Evolutionary conservation across 2,113 vertebrate species (phyloP).

Genomic region (Pitta sordida): DNA sequence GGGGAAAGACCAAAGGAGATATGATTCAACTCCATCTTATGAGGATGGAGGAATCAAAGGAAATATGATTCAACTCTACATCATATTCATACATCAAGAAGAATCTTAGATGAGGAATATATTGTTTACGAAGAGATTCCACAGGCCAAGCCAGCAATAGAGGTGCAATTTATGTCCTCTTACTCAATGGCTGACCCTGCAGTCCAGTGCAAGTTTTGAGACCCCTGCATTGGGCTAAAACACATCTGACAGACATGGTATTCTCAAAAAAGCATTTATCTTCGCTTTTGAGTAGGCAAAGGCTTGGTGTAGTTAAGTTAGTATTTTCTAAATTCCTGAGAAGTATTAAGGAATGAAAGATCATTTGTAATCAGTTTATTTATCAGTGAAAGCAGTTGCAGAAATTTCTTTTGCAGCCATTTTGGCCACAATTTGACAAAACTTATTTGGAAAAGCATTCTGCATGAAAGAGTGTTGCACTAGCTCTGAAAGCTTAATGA

Average conservation of each 20-base stretch:
- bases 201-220: neutral
- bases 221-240: neutral
- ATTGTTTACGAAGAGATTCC: neutral
- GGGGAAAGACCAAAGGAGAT: neutral
- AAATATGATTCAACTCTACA: neutral
- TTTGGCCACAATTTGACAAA: neutral
- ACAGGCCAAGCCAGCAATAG: neutral
- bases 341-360: neutral
- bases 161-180: neutral
- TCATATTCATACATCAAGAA: no score
- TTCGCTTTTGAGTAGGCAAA: neutral
- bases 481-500: neutral
- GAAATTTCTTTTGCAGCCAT: neutral
- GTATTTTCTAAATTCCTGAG: neutral
- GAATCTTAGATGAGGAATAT: neutral
- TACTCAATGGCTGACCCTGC: neutral
- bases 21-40: neutral
- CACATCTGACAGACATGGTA: neutral
- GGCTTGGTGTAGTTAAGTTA: neutral
- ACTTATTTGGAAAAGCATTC: neutral
- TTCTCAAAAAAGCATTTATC: neutral
- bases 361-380: neutral
- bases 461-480: neutral
- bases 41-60: neutral
- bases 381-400: neutral